These are phyloP conservation scores for Zaprionus bogoriensis DNA, from an alignment of 2,888 invertebrate species.

Conservation along the genomic window DNA sequence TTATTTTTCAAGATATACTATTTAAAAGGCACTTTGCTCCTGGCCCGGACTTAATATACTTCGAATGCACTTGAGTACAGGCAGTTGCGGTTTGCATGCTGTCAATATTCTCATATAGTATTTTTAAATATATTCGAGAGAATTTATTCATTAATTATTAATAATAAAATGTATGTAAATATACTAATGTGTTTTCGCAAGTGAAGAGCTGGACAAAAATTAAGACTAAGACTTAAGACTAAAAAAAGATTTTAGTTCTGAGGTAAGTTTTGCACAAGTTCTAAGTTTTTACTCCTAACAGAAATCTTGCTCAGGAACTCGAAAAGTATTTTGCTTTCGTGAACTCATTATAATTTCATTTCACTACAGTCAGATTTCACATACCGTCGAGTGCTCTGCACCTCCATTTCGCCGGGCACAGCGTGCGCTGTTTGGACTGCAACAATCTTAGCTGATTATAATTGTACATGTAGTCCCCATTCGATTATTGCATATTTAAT, in stretches of 20 bases:
- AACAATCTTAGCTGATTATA: not conserved
- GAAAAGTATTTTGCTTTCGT: not conserved
- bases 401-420: not conserved
- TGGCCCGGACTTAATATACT: not conserved
- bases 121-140: no score
- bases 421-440: not conserved
- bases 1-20: slow-evolving; percentile 14
- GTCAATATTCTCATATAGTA: not conserved
- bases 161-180: no score
- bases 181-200: no score
- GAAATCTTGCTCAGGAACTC: not conserved
- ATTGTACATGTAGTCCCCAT: not conserved
- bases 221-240: no score
- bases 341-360: not conserved
- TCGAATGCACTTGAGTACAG: not conserved
- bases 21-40: slow-evolving; percentile 18
- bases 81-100: not conserved
- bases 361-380: not conserved
- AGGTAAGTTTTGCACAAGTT: no score
- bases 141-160: no score
- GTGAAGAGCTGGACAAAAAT: no score
- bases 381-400: not conserved
- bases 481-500: slow-evolving; percentile 3
- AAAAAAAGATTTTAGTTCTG: no score
- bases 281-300: no score